These are phyloP conservation scores for Osedax fenrisi DNA, from an alignment of 2,888 invertebrate species.

Conservation along the genomic window DNA sequence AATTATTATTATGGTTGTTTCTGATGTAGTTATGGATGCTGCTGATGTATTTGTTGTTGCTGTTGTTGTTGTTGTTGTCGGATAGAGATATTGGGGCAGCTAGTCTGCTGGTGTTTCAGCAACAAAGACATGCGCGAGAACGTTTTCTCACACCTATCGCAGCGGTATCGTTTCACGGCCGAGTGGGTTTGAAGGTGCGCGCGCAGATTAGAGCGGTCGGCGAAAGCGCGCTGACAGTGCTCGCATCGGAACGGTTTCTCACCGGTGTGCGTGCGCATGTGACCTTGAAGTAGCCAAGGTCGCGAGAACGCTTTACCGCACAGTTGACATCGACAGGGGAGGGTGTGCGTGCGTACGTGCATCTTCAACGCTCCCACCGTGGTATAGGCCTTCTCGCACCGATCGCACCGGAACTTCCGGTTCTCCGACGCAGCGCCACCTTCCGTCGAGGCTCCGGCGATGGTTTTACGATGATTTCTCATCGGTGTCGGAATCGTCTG, in stretches of 20 bases:
- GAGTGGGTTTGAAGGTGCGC: slow-evolving; percentile 95
- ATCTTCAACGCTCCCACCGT: slow-evolving; percentile 89
- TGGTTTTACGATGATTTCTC: neutral
- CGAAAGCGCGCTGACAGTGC: slow-evolving; percentile 86
- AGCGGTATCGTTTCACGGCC: slow-evolving; percentile 94
- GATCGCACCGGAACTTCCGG: slow-evolving; percentile 85
- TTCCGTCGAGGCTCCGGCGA: neutral
- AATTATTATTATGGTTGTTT: no score
- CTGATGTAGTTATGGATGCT: no score
- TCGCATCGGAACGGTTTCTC: slow-evolving; percentile 93
- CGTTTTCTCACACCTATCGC: slow-evolving; percentile 78
- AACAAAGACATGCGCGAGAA: slow-evolving; percentile 90
- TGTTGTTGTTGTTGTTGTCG: no score
- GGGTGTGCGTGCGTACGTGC: slow-evolving; percentile 93
- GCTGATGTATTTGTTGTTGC: no score
- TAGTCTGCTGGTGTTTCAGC: slow-evolving; percentile 79
- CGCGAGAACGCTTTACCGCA: slow-evolving; percentile 94
- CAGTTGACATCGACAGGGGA: slow-evolving; percentile 87
- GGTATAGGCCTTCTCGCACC: slow-evolving; percentile 87
- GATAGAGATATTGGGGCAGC: slow-evolving; percentile 61
- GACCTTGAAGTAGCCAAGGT: slow-evolving; percentile 91
- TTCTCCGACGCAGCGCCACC: neutral
- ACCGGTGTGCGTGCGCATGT: slow-evolving; percentile 90
- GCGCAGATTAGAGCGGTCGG: slow-evolving; percentile 83
- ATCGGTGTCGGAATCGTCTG: neutral